These are phyloP conservation scores for Nineta flava DNA, from an alignment of 2,888 invertebrate species.

Conservation along the genomic window DNA sequence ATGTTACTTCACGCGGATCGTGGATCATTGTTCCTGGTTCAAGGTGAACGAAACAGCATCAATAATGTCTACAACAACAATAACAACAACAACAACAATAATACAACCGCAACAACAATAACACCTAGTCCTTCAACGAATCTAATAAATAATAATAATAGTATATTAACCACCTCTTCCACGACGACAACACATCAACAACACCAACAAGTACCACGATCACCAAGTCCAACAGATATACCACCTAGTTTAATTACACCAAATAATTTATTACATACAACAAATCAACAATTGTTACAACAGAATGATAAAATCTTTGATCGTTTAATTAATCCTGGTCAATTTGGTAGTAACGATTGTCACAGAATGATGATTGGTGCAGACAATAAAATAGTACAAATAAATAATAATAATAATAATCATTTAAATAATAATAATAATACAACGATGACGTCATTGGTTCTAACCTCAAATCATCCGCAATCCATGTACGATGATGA, in stretches of 20 bases:
- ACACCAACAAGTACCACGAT: background rate
- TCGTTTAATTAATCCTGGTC: background rate
- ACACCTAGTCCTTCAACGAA: background rate
- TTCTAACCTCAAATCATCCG: background rate
- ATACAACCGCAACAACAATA: background rate
- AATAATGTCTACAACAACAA: background rate
- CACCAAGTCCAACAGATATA: background rate
- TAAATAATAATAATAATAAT: background rate
- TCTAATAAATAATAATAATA: background rate
- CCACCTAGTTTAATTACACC: background rate
- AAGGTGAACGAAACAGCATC: slow-evolving; percentile 36
- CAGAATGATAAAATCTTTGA: background rate
- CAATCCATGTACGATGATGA: background rate
- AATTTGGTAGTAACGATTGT: background rate
- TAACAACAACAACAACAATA: background rate
- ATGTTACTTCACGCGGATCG: slow-evolving; percentile 82
- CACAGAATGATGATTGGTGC: background rate
- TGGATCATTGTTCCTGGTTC: slow-evolving; percentile 83
- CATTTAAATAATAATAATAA: background rate
- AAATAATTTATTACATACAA: background rate
- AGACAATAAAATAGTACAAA: background rate
- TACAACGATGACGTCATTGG: background rate
- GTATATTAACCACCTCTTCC: background rate
- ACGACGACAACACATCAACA: no score
- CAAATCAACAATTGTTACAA: background rate